Conservation (phyloP, 2,888 invertebrate species). For the Maniola hyperantus region DNA sequence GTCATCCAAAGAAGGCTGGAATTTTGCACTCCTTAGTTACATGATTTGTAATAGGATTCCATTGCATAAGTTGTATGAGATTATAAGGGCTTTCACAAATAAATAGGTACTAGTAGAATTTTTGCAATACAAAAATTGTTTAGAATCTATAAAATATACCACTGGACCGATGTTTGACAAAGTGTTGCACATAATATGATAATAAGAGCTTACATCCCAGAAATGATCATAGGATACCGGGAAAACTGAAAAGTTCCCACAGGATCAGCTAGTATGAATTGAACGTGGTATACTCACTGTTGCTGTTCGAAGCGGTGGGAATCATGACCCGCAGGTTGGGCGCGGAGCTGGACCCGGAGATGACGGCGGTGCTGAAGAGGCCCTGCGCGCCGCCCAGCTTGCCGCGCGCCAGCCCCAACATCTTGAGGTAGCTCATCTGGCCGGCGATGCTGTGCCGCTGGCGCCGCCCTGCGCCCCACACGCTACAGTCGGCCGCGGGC, state of each 20-base stretch:
- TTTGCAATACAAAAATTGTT: no score
- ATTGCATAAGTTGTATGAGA: no score
- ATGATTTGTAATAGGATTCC: no score
- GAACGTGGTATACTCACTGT: slow-evolving; percentile 83
- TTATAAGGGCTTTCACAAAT: no score
- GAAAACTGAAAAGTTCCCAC: no score
- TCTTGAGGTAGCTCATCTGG: slow-evolving; percentile 96
- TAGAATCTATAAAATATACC: no score
- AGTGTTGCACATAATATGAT: no score
- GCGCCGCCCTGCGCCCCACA: slow-evolving; percentile 86
- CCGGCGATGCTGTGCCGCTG: slow-evolving; percentile 98
- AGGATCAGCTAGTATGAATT: no score
- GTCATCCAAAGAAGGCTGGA: background rate
- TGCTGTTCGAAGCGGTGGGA: slow-evolving; percentile 87
- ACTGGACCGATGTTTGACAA: no score
- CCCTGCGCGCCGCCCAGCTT: slow-evolving; percentile 88
- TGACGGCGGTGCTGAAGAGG: slow-evolving; percentile 97
- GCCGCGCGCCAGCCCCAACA: slow-evolving; percentile 87
- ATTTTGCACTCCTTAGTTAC: background rate
- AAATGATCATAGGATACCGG: no score
- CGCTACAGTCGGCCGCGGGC: slow-evolving; percentile 60
- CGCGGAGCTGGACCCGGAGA: slow-evolving; percentile 96
- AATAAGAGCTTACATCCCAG: no score
- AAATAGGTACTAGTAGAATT: no score
- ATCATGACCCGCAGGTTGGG: slow-evolving; percentile 95